phyloP scores from a whole-genome alignment of 2,113 vertebrate genomes.

The Channa maculata region DNA sequence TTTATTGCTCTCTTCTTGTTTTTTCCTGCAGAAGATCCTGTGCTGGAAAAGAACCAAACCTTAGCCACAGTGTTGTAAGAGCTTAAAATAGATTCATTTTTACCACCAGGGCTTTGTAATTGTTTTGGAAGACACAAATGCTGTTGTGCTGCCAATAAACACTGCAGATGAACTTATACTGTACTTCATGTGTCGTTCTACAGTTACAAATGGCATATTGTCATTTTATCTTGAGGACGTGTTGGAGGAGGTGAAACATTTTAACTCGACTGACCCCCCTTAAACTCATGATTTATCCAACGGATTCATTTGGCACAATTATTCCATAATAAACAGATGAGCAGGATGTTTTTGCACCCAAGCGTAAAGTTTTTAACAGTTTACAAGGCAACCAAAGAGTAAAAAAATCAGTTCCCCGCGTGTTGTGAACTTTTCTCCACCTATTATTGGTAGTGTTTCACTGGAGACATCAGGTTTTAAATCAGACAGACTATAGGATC shows the following conservation, averaged over 20 bases:
- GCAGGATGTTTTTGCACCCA: not conserved
- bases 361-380: not conserved
- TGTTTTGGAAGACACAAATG: not conserved
- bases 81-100: not conserved
- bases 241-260: not conserved
- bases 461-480: not conserved
- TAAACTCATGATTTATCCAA: not conserved
- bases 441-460: not conserved
- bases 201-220: not conserved
- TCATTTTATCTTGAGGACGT: not conserved
- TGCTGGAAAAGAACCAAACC: not conserved
- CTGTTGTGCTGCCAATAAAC: not conserved
- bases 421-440: too few relatives aligned
- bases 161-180: not conserved
- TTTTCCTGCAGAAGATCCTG: not conserved
- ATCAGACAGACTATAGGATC: slow-evolving; percentile 12
- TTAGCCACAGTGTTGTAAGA: not conserved
- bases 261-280: too few relatives aligned
- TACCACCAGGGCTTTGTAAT: not conserved
- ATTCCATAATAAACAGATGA: not conserved
- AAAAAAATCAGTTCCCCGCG: too few relatives aligned
- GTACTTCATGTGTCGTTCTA: not conserved
- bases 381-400: too few relatives aligned
- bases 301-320: not conserved
- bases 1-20: not conserved